Evolutionary conservation across 2,888 invertebrate species (phyloP), one percentile per base, ranked within the genome.

Genomic region (Pristionchus exspectatus): DNA sequence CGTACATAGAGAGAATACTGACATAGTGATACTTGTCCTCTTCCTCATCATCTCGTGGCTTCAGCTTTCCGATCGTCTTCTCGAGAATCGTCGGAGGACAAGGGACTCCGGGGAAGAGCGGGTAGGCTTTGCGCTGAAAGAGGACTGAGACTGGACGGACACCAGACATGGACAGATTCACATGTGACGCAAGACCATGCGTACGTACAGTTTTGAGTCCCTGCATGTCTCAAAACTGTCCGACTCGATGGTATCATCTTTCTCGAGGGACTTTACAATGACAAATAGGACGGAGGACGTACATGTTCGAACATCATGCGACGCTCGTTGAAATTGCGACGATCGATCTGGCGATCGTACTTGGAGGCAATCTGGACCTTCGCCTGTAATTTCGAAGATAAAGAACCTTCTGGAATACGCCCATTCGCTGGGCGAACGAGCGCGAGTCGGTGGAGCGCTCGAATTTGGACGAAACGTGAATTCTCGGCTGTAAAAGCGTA

Each of bases 361-460:
- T 98, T 98, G 96, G 98, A 98, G 96, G 98, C 98, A 96, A 98
- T 98, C 97, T 98, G 98, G 96, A 98, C 98, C 97, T 98, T 98
- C 95, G 98, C 98, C 98, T 93, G 90, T 90, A 92, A 88, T 3
- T 14, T 59, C 7, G 2, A 21, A 21, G 2, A 18, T 27, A 24
- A 59, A 44, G 5, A 59, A 81, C 88, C 77, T 88, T 77, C 81
- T 54, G 81, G 88, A 88, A 81, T 5, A 81, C 38, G 12, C 63
- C 63, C 87, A 63, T 88, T 38, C 93, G 91, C 81, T 94, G 94
- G 87, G 90, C 85, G 90, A 92, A 94, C 63, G 93, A 90, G 85
- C 98, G 97, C 96, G 98, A 97, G 96, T 98, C 98, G 93, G 98
- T 97, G 96, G 98, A 97, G 96, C 98, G 97, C 96, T 98, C 98